These are phyloP conservation scores for Formicarius rufipectus DNA, from an alignment of 2,113 vertebrate species.

Conservation along the genomic window DNA sequence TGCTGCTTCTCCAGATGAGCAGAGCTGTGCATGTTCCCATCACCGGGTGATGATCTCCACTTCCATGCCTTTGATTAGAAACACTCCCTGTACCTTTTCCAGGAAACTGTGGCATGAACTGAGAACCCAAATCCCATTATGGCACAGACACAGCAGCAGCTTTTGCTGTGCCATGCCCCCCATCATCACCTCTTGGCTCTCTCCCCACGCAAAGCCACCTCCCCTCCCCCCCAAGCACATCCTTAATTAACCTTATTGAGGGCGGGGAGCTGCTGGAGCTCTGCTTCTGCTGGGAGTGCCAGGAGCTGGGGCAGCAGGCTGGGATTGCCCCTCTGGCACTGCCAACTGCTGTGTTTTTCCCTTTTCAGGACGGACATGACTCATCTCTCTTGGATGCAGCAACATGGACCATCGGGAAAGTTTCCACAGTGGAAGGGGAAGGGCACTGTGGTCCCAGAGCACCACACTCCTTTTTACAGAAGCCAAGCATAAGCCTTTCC, in stretches of 20 bases:
- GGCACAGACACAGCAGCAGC: not conserved
- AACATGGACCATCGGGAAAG: not conserved
- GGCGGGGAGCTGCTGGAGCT: not conserved
- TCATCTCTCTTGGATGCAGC: too few species aligned
- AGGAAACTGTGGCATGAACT: rapidly evolving
- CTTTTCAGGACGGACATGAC: not conserved
- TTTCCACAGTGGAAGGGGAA: not conserved
- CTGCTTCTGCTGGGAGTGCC: not conserved
- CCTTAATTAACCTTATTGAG: not conserved
- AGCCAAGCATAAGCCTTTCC: not conserved
- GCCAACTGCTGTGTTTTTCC: not conserved
- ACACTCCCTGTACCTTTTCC: not conserved
- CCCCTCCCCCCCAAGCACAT: not conserved
- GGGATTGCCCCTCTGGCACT: not conserved
- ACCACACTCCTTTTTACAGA: not conserved
- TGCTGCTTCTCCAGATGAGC: not conserved
- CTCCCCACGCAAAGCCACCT: not conserved
- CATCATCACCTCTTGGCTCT: not conserved
- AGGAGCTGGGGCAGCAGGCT: not conserved
- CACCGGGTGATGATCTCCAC: not conserved
- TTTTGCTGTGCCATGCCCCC: not conserved
- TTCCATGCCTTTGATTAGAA: not conserved
- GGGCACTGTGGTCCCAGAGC: not conserved
- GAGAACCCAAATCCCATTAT: not conserved
- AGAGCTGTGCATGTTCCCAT: not conserved